phyloP scores from a whole-genome alignment of 1,140 invertebrate genomes.

The Dryas iulia region DNA sequence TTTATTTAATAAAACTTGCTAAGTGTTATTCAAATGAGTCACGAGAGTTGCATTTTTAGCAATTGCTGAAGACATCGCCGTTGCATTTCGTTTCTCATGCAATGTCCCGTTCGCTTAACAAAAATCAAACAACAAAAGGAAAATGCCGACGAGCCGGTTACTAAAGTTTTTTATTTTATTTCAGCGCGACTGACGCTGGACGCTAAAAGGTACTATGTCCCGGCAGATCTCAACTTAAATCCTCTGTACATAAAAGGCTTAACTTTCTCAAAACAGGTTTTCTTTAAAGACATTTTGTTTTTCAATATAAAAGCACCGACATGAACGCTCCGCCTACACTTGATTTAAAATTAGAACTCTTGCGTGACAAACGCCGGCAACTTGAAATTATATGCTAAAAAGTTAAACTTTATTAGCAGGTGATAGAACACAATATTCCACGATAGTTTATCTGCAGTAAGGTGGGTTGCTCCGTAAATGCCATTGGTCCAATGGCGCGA shows the following conservation, averaged over 20 bases:
- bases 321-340: constrained; percentile 77
- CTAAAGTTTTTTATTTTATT: constrained; percentile 78
- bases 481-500: constrained; percentile 73
- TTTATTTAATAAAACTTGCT: neutral
- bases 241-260: constrained; percentile 74
- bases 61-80: constrained; percentile 39
- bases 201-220: constrained; percentile 64
- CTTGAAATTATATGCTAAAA: constrained; percentile 70
- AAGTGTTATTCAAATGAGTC: constrained; percentile 25
- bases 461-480: constrained; percentile 76
- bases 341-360: constrained; percentile 80
- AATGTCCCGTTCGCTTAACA: constrained; percentile 74
- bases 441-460: constrained; percentile 70
- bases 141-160: constrained; percentile 76
- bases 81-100: constrained; percentile 77
- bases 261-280: constrained; percentile 76
- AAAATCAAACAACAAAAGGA: constrained; percentile 76
- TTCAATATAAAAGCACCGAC: constrained; percentile 74
- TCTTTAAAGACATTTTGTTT: constrained; percentile 77
- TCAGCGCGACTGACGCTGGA: constrained; percentile 48
- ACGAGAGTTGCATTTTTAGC: constrained; percentile 25
- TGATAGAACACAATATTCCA: constrained; percentile 70
- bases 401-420: constrained; percentile 75
- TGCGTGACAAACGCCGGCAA: constrained; percentile 77
- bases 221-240: constrained; percentile 62